Evolutionary conservation across 2,888 invertebrate genomes (phyloP).

Genomic region (Arge pagana): DNA sequence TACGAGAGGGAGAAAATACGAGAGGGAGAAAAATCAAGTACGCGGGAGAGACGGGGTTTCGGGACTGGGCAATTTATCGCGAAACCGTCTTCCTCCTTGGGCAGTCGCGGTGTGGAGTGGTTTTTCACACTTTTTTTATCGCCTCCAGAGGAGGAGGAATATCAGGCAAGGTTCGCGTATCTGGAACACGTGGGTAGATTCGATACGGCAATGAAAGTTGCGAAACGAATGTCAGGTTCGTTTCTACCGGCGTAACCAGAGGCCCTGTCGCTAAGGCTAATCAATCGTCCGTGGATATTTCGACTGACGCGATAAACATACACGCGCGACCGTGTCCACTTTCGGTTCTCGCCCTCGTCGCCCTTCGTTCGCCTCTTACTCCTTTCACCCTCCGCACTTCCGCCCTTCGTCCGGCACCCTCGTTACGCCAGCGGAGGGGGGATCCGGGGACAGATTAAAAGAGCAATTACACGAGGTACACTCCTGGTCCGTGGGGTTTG

Average conservation of each 20-base stretch:
- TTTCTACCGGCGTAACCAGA: slow-evolving; percentile 43
- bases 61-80: no score
- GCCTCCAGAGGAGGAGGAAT: no score
- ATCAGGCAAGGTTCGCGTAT: no score
- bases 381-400: slow-evolving; percentile 17
- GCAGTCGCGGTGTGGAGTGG: no score
- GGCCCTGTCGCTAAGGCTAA: slow-evolving; percentile 49
- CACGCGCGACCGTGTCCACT: slow-evolving; percentile 22
- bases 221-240: no score
- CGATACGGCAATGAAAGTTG: slow-evolving; percentile 29
- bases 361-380: slow-evolving; percentile 25
- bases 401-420: slow-evolving; percentile 14
- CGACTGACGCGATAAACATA: slow-evolving; percentile 28
- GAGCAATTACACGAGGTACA: slow-evolving; percentile 49
- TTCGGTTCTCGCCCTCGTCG: slow-evolving; percentile 27
- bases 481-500: no score
- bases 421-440: slow-evolving; percentile 1
- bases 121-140: no score
- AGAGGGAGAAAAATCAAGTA: slow-evolving; percentile 21
- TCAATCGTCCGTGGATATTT: slow-evolving; percentile 42
- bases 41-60: no score
- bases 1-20: slow-evolving; percentile 3
- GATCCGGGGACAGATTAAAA: slow-evolving; percentile 44
- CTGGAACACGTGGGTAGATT: no score
- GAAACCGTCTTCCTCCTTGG: no score